Evolutionary conservation across 2,888 invertebrate genomes (phyloP).

Genomic region (Heliconius cydno): DNA sequence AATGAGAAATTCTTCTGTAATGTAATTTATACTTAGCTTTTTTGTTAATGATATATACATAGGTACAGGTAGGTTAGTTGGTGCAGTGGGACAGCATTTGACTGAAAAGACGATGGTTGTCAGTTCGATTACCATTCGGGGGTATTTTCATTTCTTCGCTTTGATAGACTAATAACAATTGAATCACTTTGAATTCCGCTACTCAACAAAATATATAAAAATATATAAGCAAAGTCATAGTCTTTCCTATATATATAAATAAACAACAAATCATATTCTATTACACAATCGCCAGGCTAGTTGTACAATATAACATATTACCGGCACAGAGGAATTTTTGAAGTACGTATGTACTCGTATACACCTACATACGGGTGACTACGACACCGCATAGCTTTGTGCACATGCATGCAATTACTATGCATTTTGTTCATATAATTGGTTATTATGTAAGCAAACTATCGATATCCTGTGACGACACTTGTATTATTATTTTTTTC

Average conservation of each 20-base stretch:
- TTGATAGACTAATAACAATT: too few species aligned
- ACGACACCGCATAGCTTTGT: constrained; percentile 29
- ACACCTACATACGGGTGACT: constrained; percentile 31
- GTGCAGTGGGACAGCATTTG: too few species aligned
- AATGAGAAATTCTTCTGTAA: background rate
- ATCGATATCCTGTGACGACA: background rate
- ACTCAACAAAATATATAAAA: too few species aligned
- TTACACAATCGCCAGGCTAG: constrained; percentile 3
- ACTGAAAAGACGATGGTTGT: too few species aligned
- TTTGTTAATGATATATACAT: background rate
- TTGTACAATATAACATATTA: background rate
- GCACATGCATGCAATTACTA: constrained; percentile 13
- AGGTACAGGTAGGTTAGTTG: background rate
- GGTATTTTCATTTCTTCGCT: too few species aligned
- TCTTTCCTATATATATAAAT: too few species aligned
- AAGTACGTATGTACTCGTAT: background rate
- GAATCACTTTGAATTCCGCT: too few species aligned
- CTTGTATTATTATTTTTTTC: background rate
- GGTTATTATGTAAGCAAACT: background rate
- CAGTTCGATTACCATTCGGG: too few species aligned
- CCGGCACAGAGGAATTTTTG: constrained; percentile 1
- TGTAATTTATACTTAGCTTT: background rate
- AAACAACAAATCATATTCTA: background rate
- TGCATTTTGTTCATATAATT: constrained; percentile 18
- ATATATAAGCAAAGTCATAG: too few species aligned